Conservation (phyloP, 2,113 vertebrate genomes). For the Tachysurus fulvidraco region DNA sequence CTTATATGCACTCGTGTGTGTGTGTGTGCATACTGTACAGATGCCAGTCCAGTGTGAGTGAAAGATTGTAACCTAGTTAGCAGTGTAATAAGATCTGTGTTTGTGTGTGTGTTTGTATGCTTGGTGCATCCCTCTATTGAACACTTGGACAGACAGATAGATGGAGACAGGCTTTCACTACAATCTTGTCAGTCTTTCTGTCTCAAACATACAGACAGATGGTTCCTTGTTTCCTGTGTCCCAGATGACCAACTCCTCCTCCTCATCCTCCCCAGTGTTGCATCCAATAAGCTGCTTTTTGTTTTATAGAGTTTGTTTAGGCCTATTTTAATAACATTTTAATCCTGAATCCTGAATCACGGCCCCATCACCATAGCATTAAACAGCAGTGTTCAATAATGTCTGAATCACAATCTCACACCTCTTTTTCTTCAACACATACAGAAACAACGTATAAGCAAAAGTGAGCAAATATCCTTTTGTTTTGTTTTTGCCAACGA, state of each 20-base stretch:
- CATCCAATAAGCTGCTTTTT: background rate
- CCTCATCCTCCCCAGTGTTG: background rate
- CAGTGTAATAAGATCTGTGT: conserved; percentile 10
- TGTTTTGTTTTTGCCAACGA: too few relatives aligned
- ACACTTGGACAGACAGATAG: background rate
- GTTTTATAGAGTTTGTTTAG: background rate
- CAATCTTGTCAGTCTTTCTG: conserved; percentile 44
- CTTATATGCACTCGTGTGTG: background rate
- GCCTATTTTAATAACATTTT: too few relatives aligned
- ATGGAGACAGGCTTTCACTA: too few relatives aligned
- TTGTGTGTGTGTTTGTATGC: background rate
- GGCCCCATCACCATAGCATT: too few relatives aligned
- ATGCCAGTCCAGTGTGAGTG: background rate
- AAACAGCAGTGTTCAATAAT: background rate
- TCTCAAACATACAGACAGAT: conserved; percentile 25
- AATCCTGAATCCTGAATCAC: too few relatives aligned
- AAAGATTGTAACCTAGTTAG: conserved; percentile 22
- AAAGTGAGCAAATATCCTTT: background rate
- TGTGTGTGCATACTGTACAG: background rate
- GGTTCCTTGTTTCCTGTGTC: conserved; percentile 15
- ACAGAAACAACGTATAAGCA: background rate
- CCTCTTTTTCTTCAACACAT: background rate
- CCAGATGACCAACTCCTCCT: background rate
- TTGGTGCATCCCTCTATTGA: background rate
- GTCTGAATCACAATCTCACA: background rate